These are phyloP conservation scores for Xestia c-nigrum DNA, from an alignment of 2,888 invertebrate genomes.

Conservation along the genomic window DNA sequence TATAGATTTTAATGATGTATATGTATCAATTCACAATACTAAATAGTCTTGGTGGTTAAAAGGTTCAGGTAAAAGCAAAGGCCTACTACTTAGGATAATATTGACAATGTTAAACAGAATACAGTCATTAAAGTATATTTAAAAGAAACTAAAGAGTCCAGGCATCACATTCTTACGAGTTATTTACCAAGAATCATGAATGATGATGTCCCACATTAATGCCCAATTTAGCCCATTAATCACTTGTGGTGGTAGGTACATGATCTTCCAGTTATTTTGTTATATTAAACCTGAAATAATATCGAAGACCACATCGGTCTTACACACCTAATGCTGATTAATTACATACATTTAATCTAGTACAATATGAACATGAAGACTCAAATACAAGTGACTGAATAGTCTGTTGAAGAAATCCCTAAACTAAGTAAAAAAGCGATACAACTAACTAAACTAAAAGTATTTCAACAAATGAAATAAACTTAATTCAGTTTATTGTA, in stretches of 20 bases:
- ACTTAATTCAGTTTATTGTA: slow-evolving; percentile 68
- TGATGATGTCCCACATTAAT: slow-evolving; percentile 81
- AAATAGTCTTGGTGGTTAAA: slow-evolving; percentile 27
- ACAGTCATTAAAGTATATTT: slow-evolving; percentile 55
- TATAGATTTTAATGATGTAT: neutral
- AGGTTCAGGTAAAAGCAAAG: slow-evolving; percentile 49
- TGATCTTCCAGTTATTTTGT: slow-evolving; percentile 80
- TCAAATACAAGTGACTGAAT: slow-evolving; percentile 60
- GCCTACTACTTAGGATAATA: slow-evolving; percentile 64
- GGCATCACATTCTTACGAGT: slow-evolving; percentile 73
- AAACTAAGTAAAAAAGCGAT: slow-evolving; percentile 58
- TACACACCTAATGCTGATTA: slow-evolving; percentile 77
- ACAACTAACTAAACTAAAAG: slow-evolving; percentile 62
- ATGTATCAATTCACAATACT: slow-evolving; percentile 21
- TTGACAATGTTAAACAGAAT: slow-evolving; percentile 64
- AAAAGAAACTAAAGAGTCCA: slow-evolving; percentile 60
- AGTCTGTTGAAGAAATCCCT: slow-evolving; percentile 50
- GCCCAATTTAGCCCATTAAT: slow-evolving; percentile 86
- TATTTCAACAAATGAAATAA: slow-evolving; percentile 68
- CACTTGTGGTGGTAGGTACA: slow-evolving; percentile 77
- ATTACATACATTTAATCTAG: slow-evolving; percentile 71
- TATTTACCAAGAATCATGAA: slow-evolving; percentile 80
- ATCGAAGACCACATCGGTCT: slow-evolving; percentile 77
- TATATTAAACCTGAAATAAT: slow-evolving; percentile 84
- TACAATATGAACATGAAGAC: slow-evolving; percentile 62